phyloP scores from a whole-genome alignment of 2,113 vertebrate genomes.

The Jaculus jaculus region DNA sequence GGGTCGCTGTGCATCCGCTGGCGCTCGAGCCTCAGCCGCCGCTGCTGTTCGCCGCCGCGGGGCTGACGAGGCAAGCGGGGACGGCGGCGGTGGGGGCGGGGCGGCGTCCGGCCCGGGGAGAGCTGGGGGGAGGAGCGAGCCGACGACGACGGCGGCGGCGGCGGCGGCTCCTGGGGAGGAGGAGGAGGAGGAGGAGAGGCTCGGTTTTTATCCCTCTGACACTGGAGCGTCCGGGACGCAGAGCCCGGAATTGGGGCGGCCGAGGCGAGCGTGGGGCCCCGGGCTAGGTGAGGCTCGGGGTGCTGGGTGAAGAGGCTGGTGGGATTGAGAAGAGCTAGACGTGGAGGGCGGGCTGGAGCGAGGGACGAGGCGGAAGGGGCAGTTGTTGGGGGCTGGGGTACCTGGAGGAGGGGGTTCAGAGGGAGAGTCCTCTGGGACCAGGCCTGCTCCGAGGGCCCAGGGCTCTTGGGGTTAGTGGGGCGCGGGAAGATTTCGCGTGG shows the following conservation, averaged over 20 bases:
- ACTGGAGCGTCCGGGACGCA: constrained; percentile 55
- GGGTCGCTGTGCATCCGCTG: constrained; percentile 28
- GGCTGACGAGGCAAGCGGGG: not conserved
- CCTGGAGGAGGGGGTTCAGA: not conserved
- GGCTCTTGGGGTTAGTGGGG: constrained; percentile 19
- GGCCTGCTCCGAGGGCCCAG: not conserved
- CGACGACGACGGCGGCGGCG: not conserved
- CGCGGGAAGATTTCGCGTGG: not conserved
- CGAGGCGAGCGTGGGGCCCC: not conserved
- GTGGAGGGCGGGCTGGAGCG: constrained; percentile 25
- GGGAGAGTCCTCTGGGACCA: not conserved
- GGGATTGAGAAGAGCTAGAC: not conserved
- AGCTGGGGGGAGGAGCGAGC: constrained; percentile 57
- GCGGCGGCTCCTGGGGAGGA: not conserved
- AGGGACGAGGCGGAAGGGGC: not conserved
- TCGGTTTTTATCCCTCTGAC: constrained; percentile 30
- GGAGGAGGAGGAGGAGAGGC: not conserved
- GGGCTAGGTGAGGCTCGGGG: constrained; percentile 31
- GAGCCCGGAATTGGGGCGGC: constrained; percentile 56
- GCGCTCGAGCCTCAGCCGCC: not conserved
- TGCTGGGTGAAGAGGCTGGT: not conserved
- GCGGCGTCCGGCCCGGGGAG: not conserved
- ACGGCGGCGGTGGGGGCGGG: constrained; percentile 38
- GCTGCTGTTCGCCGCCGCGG: not conserved
- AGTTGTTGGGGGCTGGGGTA: constrained; percentile 46